Percentiles rank a stretch among this genome's conserved stretches.
phyloP scores from a whole-genome alignment of 2,797 vertebrate genomes.

The Channa striata region DNA sequence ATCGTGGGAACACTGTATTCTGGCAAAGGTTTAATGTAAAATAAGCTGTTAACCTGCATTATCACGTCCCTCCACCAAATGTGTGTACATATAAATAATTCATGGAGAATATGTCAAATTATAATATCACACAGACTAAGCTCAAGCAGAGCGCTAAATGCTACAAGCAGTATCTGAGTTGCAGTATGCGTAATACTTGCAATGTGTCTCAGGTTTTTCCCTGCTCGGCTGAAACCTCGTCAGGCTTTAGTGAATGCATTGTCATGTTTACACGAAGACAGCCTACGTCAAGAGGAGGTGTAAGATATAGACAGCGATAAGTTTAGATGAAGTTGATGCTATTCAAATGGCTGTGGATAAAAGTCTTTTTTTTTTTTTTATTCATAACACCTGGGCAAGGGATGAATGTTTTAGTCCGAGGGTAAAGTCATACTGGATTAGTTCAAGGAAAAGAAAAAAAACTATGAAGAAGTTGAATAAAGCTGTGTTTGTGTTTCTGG shows the following conservation, averaged over 20 bases:
- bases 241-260: constrained; percentile 1
- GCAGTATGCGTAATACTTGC: background rate
- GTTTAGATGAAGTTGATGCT: background rate
- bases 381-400: background rate
- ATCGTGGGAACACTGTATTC: background rate
- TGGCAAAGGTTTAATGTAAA: constrained; percentile 3
- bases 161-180: background rate
- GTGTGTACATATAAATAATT: constrained; percentile 30
- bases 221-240: background rate
- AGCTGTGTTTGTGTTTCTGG: constrained; percentile 25
- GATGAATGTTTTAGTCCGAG: constrained; percentile 1
- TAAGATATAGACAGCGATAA: background rate
- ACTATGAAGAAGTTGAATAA: constrained; percentile 3
- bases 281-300: background rate
- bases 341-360: constrained; percentile 1
- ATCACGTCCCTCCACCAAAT: constrained; percentile 1
- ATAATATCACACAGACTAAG: constrained; percentile 3
- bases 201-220: constrained; percentile 4
- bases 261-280: constrained; percentile 8
- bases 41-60: constrained; percentile 21
- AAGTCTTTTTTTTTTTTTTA: constrained; percentile 5
- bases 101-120: constrained; percentile 20
- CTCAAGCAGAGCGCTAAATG: background rate
- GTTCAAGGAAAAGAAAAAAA: constrained; percentile 8
- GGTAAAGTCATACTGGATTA: background rate